Base-by-base conservation (phyloP, 2,888 invertebrate species). In the Aphidius colemani region DNA sequence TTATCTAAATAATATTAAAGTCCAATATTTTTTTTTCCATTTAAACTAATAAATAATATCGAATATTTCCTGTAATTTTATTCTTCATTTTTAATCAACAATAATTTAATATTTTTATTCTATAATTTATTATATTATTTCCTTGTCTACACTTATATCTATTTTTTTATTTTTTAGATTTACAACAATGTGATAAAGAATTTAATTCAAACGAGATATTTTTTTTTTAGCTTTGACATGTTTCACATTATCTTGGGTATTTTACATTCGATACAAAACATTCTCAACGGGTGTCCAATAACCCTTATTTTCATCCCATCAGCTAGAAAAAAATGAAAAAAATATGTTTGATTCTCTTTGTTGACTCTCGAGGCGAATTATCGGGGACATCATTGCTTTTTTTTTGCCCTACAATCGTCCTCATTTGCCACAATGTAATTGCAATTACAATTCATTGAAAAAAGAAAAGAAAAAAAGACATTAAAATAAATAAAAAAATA, bases 241-340 rank as follows among this genome's bases (percentile, higher is more conserved):
- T 51, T 18, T 39, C 13, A 11, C 7, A 39, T 18, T 11, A 41
- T 53, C n/a, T 41, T 40, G n/a, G 40, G 11, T 41, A 41, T 49
- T 49, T 7, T 9, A 10, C 41, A 30, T 30, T 30, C 5, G 30
- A 30, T 30, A 30, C 30, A 30, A 30, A 30, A 30, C 30, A 30
- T 40, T 40, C 53, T 9, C 53, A 41, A 11, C 40, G 53, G 40
- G 53, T 41, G 53, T 40, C 53, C 53, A 53, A 53, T 53, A 41
- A 53, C 10, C 41, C 41, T 11, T 41, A 53, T 53, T 53, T 53
- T 41, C 41, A 40, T 41, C 7, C 53, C 7, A 53, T 41, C 11
- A 10, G 40, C 1, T 10, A 53, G 3, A 30, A 30, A 30, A 4
- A 30, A 30, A 30, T 0, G 4, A 30, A 30, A 30, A 30, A 30